Percentiles rank a stretch among this genome's conserved stretches.
Evolutionary conservation across 2,888 invertebrate genomes (phyloP).

Genomic region (Archaeoteleia sp.): DNA sequence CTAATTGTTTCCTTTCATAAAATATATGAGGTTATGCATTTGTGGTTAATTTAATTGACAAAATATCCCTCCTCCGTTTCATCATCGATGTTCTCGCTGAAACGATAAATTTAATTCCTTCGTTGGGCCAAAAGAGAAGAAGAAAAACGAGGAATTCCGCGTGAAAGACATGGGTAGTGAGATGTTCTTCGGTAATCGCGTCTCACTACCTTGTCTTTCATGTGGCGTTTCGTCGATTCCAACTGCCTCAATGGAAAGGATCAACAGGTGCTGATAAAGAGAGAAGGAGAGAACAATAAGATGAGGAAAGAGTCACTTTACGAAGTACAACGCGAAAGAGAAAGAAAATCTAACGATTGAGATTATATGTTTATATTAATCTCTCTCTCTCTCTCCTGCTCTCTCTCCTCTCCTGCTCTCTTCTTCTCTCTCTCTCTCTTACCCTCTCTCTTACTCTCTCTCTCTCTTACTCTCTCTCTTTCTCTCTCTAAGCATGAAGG

Average conservation of each 20-base stretch:
- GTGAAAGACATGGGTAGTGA: slow-evolving; percentile 99
- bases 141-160: slow-evolving; percentile 75
- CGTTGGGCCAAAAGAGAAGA: slow-evolving; percentile 3
- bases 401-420: too few relatives aligned
- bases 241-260: slow-evolving; percentile 13
- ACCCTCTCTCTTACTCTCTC: too few relatives aligned
- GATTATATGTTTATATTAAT: too few relatives aligned
- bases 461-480: too few relatives aligned
- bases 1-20: too few relatives aligned
- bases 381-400: too few relatives aligned
- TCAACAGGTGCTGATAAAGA: slow-evolving; percentile 17
- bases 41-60: too few relatives aligned
- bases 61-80: too few relatives aligned
- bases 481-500: slow-evolving; percentile 11
- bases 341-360: neutral
- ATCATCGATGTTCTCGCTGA: too few relatives aligned
- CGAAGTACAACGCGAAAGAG: neutral
- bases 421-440: too few relatives aligned
- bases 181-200: slow-evolving; percentile 84
- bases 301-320: neutral
- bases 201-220: slow-evolving; percentile 99
- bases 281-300: neutral
- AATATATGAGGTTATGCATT: too few relatives aligned
- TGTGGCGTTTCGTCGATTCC: slow-evolving; percentile 79
- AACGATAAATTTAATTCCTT: neutral